Evolutionary conservation across 2,113 vertebrate species (phyloP).

Genomic region (Peromyscus polionotus): DNA sequence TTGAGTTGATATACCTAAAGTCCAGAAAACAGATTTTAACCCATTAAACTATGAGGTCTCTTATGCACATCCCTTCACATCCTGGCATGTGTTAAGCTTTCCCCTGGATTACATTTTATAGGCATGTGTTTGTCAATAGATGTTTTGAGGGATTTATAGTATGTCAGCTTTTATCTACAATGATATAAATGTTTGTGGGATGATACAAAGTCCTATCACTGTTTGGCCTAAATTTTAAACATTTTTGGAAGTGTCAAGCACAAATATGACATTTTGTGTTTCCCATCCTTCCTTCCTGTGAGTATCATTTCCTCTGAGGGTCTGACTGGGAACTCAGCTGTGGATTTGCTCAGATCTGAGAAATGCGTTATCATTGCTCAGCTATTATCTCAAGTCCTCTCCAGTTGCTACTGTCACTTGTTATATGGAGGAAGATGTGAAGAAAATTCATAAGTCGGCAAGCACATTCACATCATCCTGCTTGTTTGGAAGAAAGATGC

Average conservation of each 20-base stretch:
- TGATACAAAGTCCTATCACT: not conserved
- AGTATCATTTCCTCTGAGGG: not conserved
- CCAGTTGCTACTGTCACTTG: conserved; percentile 50
- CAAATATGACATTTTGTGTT: not conserved
- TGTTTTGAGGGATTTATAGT: not conserved
- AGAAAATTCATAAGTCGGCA: conserved; percentile 53
- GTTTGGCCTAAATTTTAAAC: conserved; percentile 51
- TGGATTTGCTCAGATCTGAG: conserved; percentile 49
- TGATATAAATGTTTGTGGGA: not conserved
- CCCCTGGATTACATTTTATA: not conserved
- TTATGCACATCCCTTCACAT: rapidly evolving
- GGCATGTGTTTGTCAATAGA: not conserved
- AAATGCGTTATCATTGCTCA: conserved; percentile 12
- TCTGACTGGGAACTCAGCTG: conserved; percentile 4
- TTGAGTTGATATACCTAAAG: not conserved
- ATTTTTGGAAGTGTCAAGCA: not conserved
- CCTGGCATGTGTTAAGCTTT: too few relatives aligned
- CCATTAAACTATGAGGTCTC: rapidly evolving
- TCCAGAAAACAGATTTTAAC: not conserved
- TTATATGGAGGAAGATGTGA: conserved; percentile 58
- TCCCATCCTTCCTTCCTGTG: not conserved
- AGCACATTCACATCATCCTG: not conserved
- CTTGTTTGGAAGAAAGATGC: conserved; percentile 2
- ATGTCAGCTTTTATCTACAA: conserved; percentile 17
- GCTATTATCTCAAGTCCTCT: conserved; percentile 41